Base-by-base conservation (phyloP, 1,140 invertebrate genomes). In the Batillaria attramentaria region DNA sequence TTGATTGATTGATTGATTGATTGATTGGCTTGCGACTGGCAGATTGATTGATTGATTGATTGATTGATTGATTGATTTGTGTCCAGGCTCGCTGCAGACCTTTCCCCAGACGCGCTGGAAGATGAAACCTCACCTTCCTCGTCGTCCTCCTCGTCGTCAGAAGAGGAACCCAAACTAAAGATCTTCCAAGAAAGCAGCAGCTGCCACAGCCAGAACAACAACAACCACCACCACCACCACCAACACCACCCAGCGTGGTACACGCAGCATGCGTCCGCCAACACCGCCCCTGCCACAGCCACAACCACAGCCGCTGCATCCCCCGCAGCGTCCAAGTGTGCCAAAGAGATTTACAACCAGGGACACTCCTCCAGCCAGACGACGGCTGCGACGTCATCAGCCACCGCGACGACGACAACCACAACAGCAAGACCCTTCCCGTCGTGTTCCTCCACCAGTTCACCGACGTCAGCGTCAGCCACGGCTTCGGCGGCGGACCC, bases 271-370 rank as follows among this genome's bases (percentile, higher is more conserved):
- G 57, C 72, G 5, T 57, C 72, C 0, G 69, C 73, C n/a, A n/a
- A 72, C 43, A 50, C 33, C 54, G 39, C 68, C 65, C 50, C 68
- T 2, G 41, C 3, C 24, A 70, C 62, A 13, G n/a, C 62, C 31
- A 33, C 31, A 10, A 33, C 62, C 28, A 5, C 24, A 31, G 3
- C 62, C 2, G 62, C 28, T 33, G 28, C 62, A 60, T 57, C 68
- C 73, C 0, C 50, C 65, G 31, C 75, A 81, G 70, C 41, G 24
- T 28, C 42, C 33, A 78, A 81, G 68, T 72, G 50, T 1, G 74
- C 75, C 57, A 81, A 81, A 43, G 79, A 81, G 20, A 81, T 81
- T 16, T 81, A 81, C 57, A 81, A 77, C 75, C 79, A 81, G 6
- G 79, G 77, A 24, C 79, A 77, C 35, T 33, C 77, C 16, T 39